Base-by-base conservation (phyloP, 2,113 vertebrate species). In the Oophaga pumilio region DNA sequence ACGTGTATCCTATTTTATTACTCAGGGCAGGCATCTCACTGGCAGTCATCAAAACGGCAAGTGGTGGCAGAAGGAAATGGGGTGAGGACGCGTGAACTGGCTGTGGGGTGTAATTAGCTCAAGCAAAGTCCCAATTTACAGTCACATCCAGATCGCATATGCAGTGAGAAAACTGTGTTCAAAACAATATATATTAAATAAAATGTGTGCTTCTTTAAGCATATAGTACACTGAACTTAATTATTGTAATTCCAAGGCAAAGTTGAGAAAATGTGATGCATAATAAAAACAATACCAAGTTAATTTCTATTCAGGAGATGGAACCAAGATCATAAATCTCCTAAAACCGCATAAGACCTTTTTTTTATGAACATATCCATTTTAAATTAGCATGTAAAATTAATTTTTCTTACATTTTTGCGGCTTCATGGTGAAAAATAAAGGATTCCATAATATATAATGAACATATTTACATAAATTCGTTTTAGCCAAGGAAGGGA, bases 371-470 rank as follows among this genome's bases (percentile, higher is more conserved):
- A 66, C 80, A n/a, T 50, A 43, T 68, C 60, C 18, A 15, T 52
- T 82, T 66, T 82, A 68, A 82, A 68, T 82, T 52, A 26, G 33
- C 62, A 82, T 82, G 4, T 20, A 52, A 50, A 82, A 68, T 18
- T 52, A 10, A 68, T 68, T 66, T 68, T 50, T 64, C 22, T n/a
- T 10, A n/a, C 22, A 50, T 82, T 50, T 68, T 53, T 64, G 12
- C 11, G 8, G 2, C 43, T 64, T 66, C 20, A 59, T 80, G 24
- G 5, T 15, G 33, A 4, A 28, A 82, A 82, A 82, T 24, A 82
- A 66, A 66, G 17, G n/a, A 81, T 64, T 22, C 57, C 43, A 49
- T 50, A 64, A 82, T 43, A 50, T 49, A 64, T 22, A 62, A 20
- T 9, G 57, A 66, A 66, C 6, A 43, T 66, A 28, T 56, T 82